Evolutionary conservation across 2,888 invertebrate species (phyloP), one percentile per base, ranked within the genome.

Genomic region (Brenthis hecate): DNA sequence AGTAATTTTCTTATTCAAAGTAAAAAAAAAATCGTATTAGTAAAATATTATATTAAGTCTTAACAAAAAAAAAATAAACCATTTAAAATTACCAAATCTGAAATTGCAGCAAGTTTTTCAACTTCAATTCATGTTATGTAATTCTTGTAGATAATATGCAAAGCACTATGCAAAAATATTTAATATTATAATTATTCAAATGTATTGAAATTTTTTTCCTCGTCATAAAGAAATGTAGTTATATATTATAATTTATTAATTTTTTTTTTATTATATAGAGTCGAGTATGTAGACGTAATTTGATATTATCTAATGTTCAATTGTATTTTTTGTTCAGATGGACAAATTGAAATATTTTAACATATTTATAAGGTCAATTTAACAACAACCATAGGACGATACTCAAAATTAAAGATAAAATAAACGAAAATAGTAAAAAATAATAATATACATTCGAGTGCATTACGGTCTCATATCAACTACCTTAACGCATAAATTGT

Each of bases 401-500:
- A 50, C 14, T 50, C 50, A 50, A 51, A 11, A 28, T 28, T 28
- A 28, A 28, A 28, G 28, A 28, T 28, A 28, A 0, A 28, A 51
- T n/a, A 36, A 36, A 36, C 6, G 8, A 36, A 36, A 6, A 8
- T 8, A 6, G 0, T 6, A 32, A 5, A 32, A 32, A 50, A n/a
- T n/a, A 50, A 50, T 50, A n/a, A 50, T 14, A 50, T 2, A 11
- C 19, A 54, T 28, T 63, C 3, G 50, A 14, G 13, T 50, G 5
- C 48, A 32, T 14, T 51, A 50, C 14, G 55, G 16, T 48, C 43
- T 19, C 32, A 50, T 36, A 32, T 36, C n/a, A 19, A 14, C 55
- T 51, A 36, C 56, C 55, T 67, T 55, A 16, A 66, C 19, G 61
- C 43, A 61, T 58, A 58, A 58, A 67, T 36, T 56, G 51, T 16